phyloP scores from a whole-genome alignment of 2,797 vertebrate genomes.

The Gambusia yucatana region DNA sequence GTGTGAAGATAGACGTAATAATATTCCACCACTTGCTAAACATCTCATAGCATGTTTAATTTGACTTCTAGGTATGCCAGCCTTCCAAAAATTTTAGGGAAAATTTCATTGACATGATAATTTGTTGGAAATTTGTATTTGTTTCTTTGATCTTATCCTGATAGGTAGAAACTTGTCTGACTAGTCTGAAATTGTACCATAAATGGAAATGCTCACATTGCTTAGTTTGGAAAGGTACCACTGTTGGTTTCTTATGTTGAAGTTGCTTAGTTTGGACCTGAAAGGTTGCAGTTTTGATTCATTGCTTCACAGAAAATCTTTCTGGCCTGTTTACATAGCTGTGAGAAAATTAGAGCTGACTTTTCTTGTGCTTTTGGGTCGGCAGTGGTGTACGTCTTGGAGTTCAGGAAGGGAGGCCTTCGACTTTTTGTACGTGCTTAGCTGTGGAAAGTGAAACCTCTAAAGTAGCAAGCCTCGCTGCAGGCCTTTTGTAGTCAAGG shows the following conservation, averaged over 20 bases:
- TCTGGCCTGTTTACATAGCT: not conserved
- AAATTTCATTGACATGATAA: not conserved
- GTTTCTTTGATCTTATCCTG: not conserved
- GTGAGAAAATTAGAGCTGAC: not conserved
- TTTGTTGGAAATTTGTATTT: not conserved
- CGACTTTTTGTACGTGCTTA: not conserved
- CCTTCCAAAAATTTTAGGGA: not conserved
- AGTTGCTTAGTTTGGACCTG: not conserved
- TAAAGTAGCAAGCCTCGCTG: not conserved
- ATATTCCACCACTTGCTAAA: not conserved
- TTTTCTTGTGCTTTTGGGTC: not conserved
- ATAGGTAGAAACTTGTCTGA: not conserved
- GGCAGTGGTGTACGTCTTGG: not conserved
- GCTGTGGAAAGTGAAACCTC: not conserved
- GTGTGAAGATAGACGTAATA: not conserved
- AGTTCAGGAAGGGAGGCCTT: not conserved
- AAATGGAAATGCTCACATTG: not conserved
- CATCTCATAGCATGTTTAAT: not conserved
- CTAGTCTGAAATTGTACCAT: not conserved
- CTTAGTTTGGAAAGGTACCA: constrained; percentile 1
- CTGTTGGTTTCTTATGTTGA: not conserved
- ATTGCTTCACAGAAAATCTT: not conserved
- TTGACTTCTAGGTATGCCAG: not conserved
- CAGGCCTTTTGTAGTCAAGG: not conserved
- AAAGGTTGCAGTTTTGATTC: constrained; percentile 1